A percentile compares a stretch with the other conserved stretches of the same genome.
These are phyloP conservation scores for Macrophya annulata DNA, from an alignment of 2,888 invertebrate genomes.

Conservation along the genomic window DNA sequence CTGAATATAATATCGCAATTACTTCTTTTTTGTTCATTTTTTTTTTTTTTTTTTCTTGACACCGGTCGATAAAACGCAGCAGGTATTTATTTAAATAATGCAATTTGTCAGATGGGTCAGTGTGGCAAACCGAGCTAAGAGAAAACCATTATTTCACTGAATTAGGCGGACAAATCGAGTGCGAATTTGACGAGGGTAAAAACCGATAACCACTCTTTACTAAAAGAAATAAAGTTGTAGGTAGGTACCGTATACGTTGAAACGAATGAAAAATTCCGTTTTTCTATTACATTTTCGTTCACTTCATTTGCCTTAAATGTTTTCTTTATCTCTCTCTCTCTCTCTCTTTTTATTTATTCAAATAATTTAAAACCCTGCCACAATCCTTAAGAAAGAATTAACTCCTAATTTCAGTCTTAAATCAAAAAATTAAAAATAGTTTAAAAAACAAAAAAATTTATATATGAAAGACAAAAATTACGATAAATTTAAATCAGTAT, in stretches of 20 bases:
- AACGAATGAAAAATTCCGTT: slow-evolving; percentile 27
- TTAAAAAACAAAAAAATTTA: background rate
- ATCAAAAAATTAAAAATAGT: background rate
- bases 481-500: background rate
- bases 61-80: background rate
- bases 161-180: slow-evolving; percentile 56
- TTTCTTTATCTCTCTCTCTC: background rate
- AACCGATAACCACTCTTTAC: slow-evolving; percentile 37
- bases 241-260: too few species aligned
- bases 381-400: background rate
- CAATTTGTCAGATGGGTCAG: slow-evolving; percentile 46
- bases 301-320: background rate
- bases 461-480: background rate
- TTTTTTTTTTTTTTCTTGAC: background rate
- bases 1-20: background rate
- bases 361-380: background rate
- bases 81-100: slow-evolving; percentile 21
- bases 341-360: background rate
- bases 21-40: background rate
- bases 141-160: slow-evolving; percentile 54
- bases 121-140: slow-evolving; percentile 39
- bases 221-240: slow-evolving; percentile 41
- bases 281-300: slow-evolving; percentile 8
- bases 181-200: slow-evolving; percentile 53
- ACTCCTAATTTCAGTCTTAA: background rate